Evolutionary conservation across 2,113 vertebrate genomes (phyloP), one percentile per base, ranked within the genome.

Genomic region (Phyllostomus hastatus): DNA sequence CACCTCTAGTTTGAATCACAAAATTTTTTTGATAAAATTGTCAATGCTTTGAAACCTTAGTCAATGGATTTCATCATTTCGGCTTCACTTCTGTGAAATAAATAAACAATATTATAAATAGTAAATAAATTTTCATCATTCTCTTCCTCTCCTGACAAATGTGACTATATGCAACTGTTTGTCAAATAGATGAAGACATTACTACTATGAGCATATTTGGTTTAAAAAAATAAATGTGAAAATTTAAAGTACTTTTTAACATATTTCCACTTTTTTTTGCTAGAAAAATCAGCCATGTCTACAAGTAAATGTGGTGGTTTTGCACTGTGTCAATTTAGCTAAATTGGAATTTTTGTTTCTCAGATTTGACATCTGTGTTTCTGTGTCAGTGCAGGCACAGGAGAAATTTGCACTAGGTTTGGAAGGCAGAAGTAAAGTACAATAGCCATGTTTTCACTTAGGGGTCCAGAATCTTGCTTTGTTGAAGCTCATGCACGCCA

Each of bases 11-110:
- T 57, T 90, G 33, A 93, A 50, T 90, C 92, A 57, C 46, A 84
- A 94, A 95, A 88, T 93, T 24, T 85, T 92, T 79, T 59, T 72
- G 66, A 88, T 70, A 78, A 11, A 91, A 97, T 88, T 87, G 95
- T 91, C 67, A 95, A 46, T 84, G 11, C 26, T 97, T 94, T 19
- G 20, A 94, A 93, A 94, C 31, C 2, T 92, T 83, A 76, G 38
- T 93, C 86, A 79, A 94, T 81, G 43, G 20, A 78, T 95, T 91
- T 85, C 14, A 84, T 80, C 50, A 66, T 84, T 92, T 89, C 72
- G 33, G 31, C 11, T 83, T 69, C 19, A 11, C 26, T 67, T 86
- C 66, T 35, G 7, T 83, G 70, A 84, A 97, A 91, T 84, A 91
- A 85, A 89, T 6, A 48, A 70, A 94, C 41, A 38, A 72, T 67